Percentiles rank a stretch among this genome's conserved stretches.
phyloP scores from a whole-genome alignment of 2,797 vertebrate species.

The Alcedo quadribrachys region DNA sequence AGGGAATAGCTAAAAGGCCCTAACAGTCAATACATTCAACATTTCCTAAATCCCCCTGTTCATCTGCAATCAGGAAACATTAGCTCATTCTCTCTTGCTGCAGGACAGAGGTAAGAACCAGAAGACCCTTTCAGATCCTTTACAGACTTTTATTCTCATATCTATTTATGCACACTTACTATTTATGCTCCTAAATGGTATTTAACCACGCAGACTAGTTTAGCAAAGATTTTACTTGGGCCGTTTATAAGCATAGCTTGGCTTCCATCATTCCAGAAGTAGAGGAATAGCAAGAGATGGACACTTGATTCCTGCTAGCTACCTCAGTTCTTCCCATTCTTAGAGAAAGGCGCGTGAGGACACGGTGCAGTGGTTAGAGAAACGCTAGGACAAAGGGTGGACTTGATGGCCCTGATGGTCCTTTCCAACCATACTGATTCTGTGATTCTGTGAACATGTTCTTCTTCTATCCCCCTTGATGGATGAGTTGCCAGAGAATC shows the following conservation, averaged over 20 bases:
- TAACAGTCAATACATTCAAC: neutral
- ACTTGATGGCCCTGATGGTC: too few species aligned
- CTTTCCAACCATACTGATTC: too few species aligned
- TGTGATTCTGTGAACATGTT: neutral
- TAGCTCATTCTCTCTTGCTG: neutral
- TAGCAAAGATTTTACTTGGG: neutral
- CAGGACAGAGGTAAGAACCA: neutral
- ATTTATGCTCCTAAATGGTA: neutral
- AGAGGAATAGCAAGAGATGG: neutral
- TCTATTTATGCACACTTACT: neutral
- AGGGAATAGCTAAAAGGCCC: neutral
- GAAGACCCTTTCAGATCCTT: neutral
- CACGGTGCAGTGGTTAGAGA: too few species aligned
- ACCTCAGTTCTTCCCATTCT: neutral
- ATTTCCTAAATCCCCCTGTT: neutral
- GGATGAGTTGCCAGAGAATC: slow-evolving; percentile 5
- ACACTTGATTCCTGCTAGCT: neutral
- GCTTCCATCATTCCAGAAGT: neutral
- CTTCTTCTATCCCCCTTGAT: neutral
- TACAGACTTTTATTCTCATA: neutral
- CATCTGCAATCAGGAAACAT: neutral
- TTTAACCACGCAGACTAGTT: neutral
- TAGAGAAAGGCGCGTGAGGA: too few species aligned
- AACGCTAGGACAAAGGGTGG: too few species aligned
- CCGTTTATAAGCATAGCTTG: neutral